These are phyloP conservation scores for Phasia obesa DNA, from an alignment of 2,888 invertebrate genomes.

Conservation along the genomic window DNA sequence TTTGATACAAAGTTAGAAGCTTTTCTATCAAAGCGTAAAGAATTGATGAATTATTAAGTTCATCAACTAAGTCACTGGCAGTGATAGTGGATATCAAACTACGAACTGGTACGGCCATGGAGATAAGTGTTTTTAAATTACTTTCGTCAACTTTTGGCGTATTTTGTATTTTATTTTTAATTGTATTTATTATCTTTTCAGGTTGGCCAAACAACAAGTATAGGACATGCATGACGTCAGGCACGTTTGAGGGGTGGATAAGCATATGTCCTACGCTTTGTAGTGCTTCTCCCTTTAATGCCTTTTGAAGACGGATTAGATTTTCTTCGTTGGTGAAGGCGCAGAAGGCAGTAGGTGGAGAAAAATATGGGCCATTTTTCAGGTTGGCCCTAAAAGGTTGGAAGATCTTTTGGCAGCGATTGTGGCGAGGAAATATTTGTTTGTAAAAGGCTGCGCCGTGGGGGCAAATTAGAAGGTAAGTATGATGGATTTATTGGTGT, in stretches of 20 bases:
- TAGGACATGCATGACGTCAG: no score
- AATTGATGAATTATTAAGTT: conserved; percentile 39
- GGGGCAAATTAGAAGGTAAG: neutral
- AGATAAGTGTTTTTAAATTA: conserved; percentile 16
- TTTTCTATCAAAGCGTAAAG: conserved; percentile 25
- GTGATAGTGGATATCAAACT: neutral
- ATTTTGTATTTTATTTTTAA: conserved; percentile 29
- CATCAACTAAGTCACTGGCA: conserved; percentile 18
- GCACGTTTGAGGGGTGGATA: no score
- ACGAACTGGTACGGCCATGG: neutral
- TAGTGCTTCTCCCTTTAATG: conserved; percentile 18
- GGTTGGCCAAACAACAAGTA: no score
- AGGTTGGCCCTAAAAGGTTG: conserved; percentile 34
- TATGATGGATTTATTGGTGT: neutral
- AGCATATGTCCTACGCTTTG: no score
- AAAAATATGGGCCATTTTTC: conserved; percentile 42
- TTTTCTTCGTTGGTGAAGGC: conserved; percentile 32
- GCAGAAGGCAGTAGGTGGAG: conserved; percentile 31
- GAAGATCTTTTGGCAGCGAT: conserved; percentile 39
- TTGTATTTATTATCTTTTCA: no score
- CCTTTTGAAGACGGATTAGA: conserved; percentile 14
- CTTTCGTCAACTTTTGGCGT: conserved; percentile 30
- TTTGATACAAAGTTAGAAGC: conserved; percentile 38
- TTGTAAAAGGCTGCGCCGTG: conserved; percentile 8
- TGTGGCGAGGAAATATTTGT: conserved; percentile 16